A percentile compares a stretch with the other conserved stretches of the same genome.
These are phyloP conservation scores for Anhinga anhinga DNA, from an alignment of 2,113 vertebrate species.

Conservation along the genomic window DNA sequence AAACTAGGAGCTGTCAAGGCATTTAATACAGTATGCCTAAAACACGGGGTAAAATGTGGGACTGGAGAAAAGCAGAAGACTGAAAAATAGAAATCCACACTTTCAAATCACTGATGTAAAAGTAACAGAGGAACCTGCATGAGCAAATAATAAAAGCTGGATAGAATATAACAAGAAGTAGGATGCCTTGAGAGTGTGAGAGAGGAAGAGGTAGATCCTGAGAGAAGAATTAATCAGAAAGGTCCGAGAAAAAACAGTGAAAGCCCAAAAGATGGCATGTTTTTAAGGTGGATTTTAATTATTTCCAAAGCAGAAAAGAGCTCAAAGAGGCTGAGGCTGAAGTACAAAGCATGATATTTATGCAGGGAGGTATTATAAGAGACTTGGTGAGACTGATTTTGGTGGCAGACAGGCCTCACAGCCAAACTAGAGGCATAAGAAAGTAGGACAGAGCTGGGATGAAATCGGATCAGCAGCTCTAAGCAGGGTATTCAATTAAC, in stretches of 20 bases:
- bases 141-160: background rate
- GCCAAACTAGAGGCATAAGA: background rate
- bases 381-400: background rate
- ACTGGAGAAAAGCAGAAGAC: background rate
- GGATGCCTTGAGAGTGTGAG: background rate
- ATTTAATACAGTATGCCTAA: background rate
- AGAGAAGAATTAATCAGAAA: background rate
- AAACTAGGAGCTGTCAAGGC: background rate
- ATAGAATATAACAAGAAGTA: background rate
- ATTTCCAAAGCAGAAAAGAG: background rate
- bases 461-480: conserved; percentile 28
- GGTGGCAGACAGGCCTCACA: conserved; percentile 5
- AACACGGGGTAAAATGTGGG: background rate
- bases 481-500: conserved; percentile 28
- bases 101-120: background rate
- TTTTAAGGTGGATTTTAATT: background rate
- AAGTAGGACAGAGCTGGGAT: conserved; percentile 39
- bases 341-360: background rate
- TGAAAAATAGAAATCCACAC: background rate
- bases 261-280: background rate
- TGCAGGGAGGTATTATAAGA: background rate
- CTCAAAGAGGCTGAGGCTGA: background rate
- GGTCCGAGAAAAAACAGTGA: background rate
- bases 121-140: background rate
- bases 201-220: background rate